Percentiles rank a stretch among this genome's conserved stretches.
Evolutionary conservation across 2,888 invertebrate species (phyloP).

Genomic region (Xylocampa areola): DNA sequence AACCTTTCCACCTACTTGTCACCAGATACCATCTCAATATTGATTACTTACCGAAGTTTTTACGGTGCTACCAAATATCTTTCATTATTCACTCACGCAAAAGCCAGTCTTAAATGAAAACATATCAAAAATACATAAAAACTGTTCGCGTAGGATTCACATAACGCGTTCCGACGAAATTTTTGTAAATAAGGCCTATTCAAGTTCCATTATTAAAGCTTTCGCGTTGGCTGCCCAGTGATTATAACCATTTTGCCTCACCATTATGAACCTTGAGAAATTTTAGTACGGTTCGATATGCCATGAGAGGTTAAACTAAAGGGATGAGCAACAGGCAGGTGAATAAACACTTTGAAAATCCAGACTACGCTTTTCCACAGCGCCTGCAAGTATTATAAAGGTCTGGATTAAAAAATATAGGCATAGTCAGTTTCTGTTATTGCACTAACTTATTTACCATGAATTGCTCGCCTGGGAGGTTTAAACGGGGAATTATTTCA

Average conservation of each 20-base stretch:
- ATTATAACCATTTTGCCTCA: conserved; percentile 41
- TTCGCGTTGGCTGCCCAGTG: conserved; percentile 45
- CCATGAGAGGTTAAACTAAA: conserved; percentile 26
- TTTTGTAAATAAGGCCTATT: conserved; percentile 51
- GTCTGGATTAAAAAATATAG: conserved; percentile 49
- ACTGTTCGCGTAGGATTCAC: conserved; percentile 23
- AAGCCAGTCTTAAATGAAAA: conserved; percentile 23
- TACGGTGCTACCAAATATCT: not conserved
- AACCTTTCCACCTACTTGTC: not conserved
- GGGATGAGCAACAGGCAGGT: conserved; percentile 65
- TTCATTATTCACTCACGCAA: conserved; percentile 5
- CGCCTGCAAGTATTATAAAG: conserved; percentile 45
- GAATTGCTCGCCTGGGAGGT: conserved; percentile 28
- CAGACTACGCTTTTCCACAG: conserved; percentile 43
- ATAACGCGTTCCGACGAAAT: conserved; percentile 21
- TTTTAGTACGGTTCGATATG: conserved; percentile 26
- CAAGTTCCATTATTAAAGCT: conserved; percentile 59
- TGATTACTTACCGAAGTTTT: not conserved
- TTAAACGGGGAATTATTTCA: conserved; percentile 23
- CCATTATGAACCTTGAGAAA: conserved; percentile 25
- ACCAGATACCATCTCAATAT: not conserved
- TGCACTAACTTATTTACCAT: conserved; percentile 48
- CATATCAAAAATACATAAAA: conserved; percentile 32
- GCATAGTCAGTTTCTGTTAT: conserved; percentile 30
- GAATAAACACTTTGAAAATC: conserved; percentile 56